These are phyloP conservation scores for Setipinna tenuifilis DNA, from an alignment of 2,797 vertebrate genomes.

Conservation along the genomic window DNA sequence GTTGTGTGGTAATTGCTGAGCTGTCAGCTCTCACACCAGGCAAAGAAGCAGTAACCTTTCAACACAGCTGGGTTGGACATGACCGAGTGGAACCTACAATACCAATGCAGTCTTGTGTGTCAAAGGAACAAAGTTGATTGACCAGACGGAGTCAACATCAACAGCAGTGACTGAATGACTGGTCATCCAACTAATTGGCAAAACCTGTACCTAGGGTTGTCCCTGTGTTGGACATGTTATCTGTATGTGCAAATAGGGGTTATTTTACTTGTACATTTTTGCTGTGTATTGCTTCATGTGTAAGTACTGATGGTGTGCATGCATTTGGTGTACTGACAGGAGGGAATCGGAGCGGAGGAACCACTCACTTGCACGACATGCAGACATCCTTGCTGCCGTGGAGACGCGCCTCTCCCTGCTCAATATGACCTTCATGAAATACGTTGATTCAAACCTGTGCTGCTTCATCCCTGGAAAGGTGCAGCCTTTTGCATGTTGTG, in stretches of 20 bases:
- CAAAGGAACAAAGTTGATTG: not conserved
- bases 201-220: too few species aligned
- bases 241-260: too few species aligned
- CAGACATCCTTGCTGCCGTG: slow-evolving; percentile 96
- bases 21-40: not conserved
- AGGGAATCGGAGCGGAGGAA: slow-evolving; percentile 96
- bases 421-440: slow-evolving; percentile 99
- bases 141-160: too few species aligned
- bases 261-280: too few species aligned
- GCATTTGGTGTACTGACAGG: slow-evolving; percentile 65
- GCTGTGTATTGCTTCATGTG: not conserved
- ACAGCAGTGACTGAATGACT: too few species aligned
- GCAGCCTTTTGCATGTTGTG: not conserved
- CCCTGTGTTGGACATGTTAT: too few species aligned
- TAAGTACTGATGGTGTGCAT: not conserved
- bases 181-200: too few species aligned
- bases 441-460: slow-evolving; percentile 97
- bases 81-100: not conserved
- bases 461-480: slow-evolving; percentile 99
- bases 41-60: not conserved
- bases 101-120: not conserved
- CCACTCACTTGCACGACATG: slow-evolving; percentile 95
- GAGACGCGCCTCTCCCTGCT: slow-evolving; percentile 95
- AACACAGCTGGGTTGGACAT: not conserved
- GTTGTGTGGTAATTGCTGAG: slow-evolving; percentile 8